phyloP scores from a whole-genome alignment of 2,888 invertebrate genomes.

The Drosophila birchii region DNA sequence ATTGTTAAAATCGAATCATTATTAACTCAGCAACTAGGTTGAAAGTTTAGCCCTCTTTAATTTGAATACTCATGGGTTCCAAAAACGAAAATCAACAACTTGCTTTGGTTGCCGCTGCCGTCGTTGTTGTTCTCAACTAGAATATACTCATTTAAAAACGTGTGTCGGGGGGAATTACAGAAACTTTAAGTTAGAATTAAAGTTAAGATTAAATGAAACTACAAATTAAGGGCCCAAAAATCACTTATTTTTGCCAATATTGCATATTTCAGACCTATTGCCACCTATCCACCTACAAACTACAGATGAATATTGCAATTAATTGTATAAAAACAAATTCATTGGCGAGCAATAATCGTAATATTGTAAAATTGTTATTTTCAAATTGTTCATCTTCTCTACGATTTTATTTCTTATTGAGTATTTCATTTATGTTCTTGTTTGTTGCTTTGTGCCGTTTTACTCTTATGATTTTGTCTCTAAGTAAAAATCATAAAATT shows the following conservation, averaged over 20 bases:
- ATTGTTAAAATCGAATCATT: slow-evolving; percentile 7
- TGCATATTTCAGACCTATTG: slow-evolving; percentile 51
- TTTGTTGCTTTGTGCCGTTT: slow-evolving; percentile 62
- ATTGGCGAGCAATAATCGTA: slow-evolving; percentile 68
- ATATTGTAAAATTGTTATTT: slow-evolving; percentile 4
- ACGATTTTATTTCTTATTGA: slow-evolving; percentile 53
- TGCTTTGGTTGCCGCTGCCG: slow-evolving; percentile 39
- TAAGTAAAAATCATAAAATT: slow-evolving; percentile 58
- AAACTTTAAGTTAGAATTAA: slow-evolving; percentile 34
- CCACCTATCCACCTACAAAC: slow-evolving; percentile 67
- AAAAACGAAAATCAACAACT: slow-evolving; percentile 38
- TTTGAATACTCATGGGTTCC: slow-evolving; percentile 70
- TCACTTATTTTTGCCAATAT: slow-evolving; percentile 75
- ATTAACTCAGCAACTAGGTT: slow-evolving; percentile 61
- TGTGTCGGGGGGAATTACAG: slow-evolving; percentile 25
- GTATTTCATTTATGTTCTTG: slow-evolving; percentile 54
- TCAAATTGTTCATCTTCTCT: slow-evolving; percentile 21
- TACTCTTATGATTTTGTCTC: slow-evolving; percentile 50
- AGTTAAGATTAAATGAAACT: slow-evolving; percentile 33
- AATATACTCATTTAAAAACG: slow-evolving; percentile 76
- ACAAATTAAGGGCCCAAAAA: slow-evolving; percentile 68
- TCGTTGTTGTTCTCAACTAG: slow-evolving; percentile 77
- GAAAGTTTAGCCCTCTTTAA: slow-evolving; percentile 53
- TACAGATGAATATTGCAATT: slow-evolving; percentile 22
- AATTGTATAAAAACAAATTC: slow-evolving; percentile 28